Evolutionary conservation across 2,888 invertebrate species (phyloP).

Genomic region (Ectobius pallidus): DNA sequence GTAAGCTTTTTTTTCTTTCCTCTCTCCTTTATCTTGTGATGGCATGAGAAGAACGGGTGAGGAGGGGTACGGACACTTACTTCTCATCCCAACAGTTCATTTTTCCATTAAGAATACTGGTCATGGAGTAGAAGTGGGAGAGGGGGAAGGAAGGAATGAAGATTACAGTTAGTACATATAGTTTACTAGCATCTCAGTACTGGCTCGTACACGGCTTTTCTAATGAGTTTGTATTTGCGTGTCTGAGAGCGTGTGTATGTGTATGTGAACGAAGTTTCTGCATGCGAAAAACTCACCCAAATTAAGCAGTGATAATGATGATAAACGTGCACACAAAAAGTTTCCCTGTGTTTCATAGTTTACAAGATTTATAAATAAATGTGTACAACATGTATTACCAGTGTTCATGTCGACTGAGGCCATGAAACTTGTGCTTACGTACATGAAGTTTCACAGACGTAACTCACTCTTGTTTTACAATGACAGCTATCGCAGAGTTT

Average conservation of each 20-base stretch:
- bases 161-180: neutral
- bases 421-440: no score
- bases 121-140: no score
- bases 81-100: neutral
- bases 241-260: neutral
- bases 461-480: no score
- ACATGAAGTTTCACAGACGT: no score
- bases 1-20: constrained; percentile 1
- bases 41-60: neutral
- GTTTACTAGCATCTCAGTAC: neutral
- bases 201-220: neutral
- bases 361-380: no score
- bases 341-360: no score
- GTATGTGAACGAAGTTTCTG: neutral
- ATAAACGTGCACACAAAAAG: no score
- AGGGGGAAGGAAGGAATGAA: neutral
- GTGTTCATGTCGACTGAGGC: no score
- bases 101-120: constrained; percentile 14
- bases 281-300: neutral
- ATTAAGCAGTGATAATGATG: neutral
- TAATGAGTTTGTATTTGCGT: neutral
- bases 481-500: no score
- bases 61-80: neutral
- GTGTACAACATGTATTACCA: no score
- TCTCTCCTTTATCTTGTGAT: neutral